phyloP scores from a whole-genome alignment of 1,140 invertebrate species.

The Gonioctena quinquepunctata region DNA sequence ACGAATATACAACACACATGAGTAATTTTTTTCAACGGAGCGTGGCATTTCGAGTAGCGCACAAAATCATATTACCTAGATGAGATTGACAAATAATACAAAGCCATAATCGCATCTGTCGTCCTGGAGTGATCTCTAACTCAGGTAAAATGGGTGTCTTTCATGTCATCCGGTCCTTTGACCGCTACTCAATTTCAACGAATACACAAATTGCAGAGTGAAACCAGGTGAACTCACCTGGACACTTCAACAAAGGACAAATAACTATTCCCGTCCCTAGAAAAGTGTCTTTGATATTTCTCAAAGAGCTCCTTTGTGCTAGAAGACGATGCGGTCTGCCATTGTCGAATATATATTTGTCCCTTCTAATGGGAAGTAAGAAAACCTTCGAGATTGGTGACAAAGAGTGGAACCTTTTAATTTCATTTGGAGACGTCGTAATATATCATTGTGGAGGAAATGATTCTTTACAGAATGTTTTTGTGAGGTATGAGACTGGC shows the following conservation, averaged over 20 bases:
- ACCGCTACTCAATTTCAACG: slow-evolving; percentile 31
- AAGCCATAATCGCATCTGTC: slow-evolving; percentile 36
- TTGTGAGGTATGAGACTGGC: not conserved
- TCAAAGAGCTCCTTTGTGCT: slow-evolving; percentile 1
- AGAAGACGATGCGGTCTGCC: slow-evolving; percentile 8
- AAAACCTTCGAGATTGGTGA: not conserved
- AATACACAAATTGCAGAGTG: slow-evolving; percentile 34
- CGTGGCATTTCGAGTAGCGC: too few species aligned
- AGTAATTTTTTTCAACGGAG: too few species aligned
- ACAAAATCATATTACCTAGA: slow-evolving; percentile 5
- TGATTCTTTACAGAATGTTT: not conserved
- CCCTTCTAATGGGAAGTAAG: slow-evolving; percentile 7
- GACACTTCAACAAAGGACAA: slow-evolving; percentile 21
- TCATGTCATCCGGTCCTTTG: slow-evolving; percentile 29
- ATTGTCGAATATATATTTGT: slow-evolving; percentile 1
- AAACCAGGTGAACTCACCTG: slow-evolving; percentile 32
- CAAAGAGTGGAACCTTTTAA: not conserved
- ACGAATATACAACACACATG: too few species aligned
- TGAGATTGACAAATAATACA: slow-evolving; percentile 5
- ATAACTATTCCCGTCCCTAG: slow-evolving; percentile 9
- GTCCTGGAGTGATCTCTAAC: slow-evolving; percentile 13
- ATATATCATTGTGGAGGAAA: not conserved
- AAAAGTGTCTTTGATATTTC: slow-evolving; percentile 29
- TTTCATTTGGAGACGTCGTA: not conserved
- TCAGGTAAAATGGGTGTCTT: slow-evolving; percentile 31